phyloP scores from a whole-genome alignment of 2,888 invertebrate genomes.

The Philopedon plagiatum region DNA sequence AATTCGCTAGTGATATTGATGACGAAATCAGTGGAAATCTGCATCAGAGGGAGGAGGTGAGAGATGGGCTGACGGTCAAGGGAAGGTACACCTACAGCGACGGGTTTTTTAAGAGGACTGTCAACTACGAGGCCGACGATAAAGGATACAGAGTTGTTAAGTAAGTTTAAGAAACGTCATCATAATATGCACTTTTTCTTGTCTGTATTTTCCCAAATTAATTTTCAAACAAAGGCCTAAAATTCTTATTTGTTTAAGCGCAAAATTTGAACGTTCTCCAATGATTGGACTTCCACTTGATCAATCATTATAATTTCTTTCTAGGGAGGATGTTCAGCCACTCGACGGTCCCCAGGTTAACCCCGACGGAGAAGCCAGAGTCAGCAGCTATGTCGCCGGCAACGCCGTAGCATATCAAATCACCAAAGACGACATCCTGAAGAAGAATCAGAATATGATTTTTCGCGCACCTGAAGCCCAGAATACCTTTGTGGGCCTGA shows the following conservation, averaged over 20 bases:
- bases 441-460: constrained; percentile 6
- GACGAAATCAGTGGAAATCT: constrained; percentile 67
- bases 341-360: constrained; percentile 66
- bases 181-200: not conserved
- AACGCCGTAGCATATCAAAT: constrained; percentile 64
- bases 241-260: no score
- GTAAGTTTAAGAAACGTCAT: no score
- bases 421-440: constrained; percentile 63
- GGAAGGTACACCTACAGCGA: constrained; percentile 74
- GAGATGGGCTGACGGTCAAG: constrained; percentile 66
- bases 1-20: constrained; percentile 65
- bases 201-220: not conserved
- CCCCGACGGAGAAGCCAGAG: constrained; percentile 65
- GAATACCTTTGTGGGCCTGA: no score
- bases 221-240: no score
- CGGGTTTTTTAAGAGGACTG: constrained; percentile 71
- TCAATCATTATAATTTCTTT: no score
- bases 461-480: not conserved
- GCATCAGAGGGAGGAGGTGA: constrained; percentile 65
- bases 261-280: no score
- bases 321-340: constrained; percentile 66
- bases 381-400: constrained; percentile 64
- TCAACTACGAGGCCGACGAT: constrained; percentile 73
- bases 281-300: no score
- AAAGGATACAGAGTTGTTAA: constrained; percentile 73